These are phyloP conservation scores for Polyommatus iphigenia DNA, from an alignment of 2,888 invertebrate genomes.

Conservation along the genomic window DNA sequence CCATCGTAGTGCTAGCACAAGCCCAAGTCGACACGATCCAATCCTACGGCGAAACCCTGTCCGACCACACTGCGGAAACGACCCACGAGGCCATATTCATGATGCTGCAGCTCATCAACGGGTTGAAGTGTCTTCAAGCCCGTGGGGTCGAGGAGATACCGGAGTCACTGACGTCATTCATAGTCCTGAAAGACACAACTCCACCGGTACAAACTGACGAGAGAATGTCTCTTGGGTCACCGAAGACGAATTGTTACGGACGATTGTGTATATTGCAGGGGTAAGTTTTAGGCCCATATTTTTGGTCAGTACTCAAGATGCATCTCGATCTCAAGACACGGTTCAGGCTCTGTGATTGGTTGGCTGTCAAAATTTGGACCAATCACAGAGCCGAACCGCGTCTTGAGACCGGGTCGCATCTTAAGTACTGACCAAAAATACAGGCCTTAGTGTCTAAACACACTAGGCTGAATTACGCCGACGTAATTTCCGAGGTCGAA, in stretches of 20 bases:
- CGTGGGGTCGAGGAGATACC: conserved; percentile 90
- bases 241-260: conserved; percentile 77
- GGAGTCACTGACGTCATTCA: conserved; percentile 85
- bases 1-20: conserved; percentile 86
- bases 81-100: conserved; percentile 87
- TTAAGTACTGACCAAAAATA: too few species aligned
- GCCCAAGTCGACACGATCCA: conserved; percentile 88
- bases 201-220: conserved; percentile 53
- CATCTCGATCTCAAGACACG: too few species aligned
- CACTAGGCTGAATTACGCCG: too few species aligned
- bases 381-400: too few species aligned
- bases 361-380: too few species aligned
- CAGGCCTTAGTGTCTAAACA: too few species aligned
- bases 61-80: conserved; percentile 78
- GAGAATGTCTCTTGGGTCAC: conserved; percentile 68
- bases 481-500: too few species aligned
- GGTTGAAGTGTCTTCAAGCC: conserved; percentile 89
- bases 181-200: conserved; percentile 82
- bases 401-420: too few species aligned
- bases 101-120: conserved; percentile 89
- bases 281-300: too few species aligned
- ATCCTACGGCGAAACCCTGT: conserved; percentile 83
- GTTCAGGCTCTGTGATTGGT: too few species aligned
- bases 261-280: conserved; percentile 88
- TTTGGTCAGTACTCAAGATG: too few species aligned